Base-by-base conservation (phyloP, 53 echinoderm and acorn worm genomes). In the Mesocentrotus franciscanus region DNA sequence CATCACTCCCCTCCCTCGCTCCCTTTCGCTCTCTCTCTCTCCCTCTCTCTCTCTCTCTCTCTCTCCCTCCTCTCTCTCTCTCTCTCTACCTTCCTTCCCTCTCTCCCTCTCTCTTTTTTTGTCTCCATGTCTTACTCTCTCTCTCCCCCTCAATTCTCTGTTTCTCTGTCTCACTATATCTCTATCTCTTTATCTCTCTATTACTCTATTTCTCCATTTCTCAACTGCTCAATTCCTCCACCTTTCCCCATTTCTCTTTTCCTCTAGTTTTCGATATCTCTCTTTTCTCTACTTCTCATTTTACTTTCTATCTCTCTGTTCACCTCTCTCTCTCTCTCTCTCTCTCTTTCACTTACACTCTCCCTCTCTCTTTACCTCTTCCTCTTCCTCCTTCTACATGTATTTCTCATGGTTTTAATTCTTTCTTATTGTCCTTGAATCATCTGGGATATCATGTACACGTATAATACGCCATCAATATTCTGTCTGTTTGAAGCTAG, bases 41-140 rank as follows among this genome's bases (percentile, higher is more conserved):
- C 3, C 30, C 89, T 89, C 59, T 49, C 89, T 34, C 17, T 59
- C 89, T 89, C 57, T 89, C 59, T 89, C 89, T 89, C 27, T 89
- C 89, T 59, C 57, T 12, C 34, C 20, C 84, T 33, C 34, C 24
- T 6, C 22, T 24, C 42, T 64, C 64, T 18, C 1, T 64, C 39
- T 39, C 39, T 39, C 11, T 29, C n/a, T 22, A 20, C 18, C 68
- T 68, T 18, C 18, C 12, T 74, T 17, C 75, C 75, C 78, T 10
- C 2, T 78, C 20, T 18, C 78, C 20, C 30, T 34, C 24, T 33
- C 78, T 78, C 78, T 78, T 20, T 16, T 10, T 79, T 2, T 79
- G 4, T 79, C 81, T 79, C 39, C 24, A 9, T 79, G 18, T 84
- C 55, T 71, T 2, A 1, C 71, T 71, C 49, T 84, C 85, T 84